Conservation (phyloP, 2,113 vertebrate species). For the Centropus unirufus region DNA sequence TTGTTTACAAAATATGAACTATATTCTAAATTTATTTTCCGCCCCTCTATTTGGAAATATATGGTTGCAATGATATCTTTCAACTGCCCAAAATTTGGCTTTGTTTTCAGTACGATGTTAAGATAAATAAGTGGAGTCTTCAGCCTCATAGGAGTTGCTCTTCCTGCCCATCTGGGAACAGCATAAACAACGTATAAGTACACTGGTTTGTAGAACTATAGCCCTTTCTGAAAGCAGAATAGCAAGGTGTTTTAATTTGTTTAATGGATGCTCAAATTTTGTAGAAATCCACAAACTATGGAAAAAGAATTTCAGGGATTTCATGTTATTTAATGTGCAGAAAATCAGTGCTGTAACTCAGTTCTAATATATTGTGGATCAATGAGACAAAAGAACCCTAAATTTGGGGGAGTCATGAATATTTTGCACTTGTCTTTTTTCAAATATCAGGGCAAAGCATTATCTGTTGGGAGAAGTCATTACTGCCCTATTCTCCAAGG, state of each 20-base stretch:
- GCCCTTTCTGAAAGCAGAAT: not conserved
- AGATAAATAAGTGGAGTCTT: not conserved
- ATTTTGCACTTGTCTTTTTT: not conserved
- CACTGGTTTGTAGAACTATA: not conserved
- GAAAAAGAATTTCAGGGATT: constrained; percentile 11
- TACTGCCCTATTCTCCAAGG: not conserved
- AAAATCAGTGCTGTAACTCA: constrained; percentile 1
- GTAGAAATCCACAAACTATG: not conserved
- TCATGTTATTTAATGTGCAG: not conserved
- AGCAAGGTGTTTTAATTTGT: not conserved
- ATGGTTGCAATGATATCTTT: not conserved
- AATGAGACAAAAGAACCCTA: not conserved
- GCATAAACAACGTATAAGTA: not conserved
- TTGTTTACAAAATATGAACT: not conserved
- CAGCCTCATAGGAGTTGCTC: not conserved
- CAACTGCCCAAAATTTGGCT: not conserved
- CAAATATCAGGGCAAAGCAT: not conserved
- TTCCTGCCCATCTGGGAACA: not conserved
- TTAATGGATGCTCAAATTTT: not conserved
- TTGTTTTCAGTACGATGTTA: not conserved
- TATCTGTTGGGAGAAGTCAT: not conserved
- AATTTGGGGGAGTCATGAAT: not conserved
- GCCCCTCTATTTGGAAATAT: not conserved
- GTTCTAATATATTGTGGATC: not conserved
- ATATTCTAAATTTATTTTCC: not conserved